These are phyloP conservation scores for Parus major DNA, from an alignment of 2,113 vertebrate species.

Conservation along the genomic window DNA sequence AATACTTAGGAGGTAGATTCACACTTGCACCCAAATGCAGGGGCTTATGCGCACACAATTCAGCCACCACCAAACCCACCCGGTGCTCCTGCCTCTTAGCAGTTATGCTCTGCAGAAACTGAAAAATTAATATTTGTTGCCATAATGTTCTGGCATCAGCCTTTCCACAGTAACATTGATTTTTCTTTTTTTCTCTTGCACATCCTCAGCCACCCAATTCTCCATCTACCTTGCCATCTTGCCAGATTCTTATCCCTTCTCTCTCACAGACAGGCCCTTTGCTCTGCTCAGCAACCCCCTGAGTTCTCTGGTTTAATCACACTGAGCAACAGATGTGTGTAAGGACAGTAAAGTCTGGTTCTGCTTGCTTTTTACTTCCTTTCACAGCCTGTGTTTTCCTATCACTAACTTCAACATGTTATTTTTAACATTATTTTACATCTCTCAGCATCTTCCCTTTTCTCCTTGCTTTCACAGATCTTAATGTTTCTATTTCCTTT, in stretches of 20 bases:
- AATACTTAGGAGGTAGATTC: not conserved
- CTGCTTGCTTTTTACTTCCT: not conserved
- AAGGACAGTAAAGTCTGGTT: not conserved
- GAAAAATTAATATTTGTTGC: not conserved
- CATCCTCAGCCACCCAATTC: not conserved
- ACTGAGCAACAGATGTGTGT: not conserved
- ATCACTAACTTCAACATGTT: not conserved
- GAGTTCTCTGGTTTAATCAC: not conserved
- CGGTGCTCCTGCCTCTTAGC: not conserved
- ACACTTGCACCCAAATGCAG: not conserved
- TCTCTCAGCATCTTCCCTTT: not conserved
- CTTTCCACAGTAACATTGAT: not conserved
- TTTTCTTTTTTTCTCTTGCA: not conserved
- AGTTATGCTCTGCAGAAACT: not conserved
- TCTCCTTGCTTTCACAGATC: not conserved
- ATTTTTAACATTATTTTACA: not conserved
- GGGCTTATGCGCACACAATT: not conserved
- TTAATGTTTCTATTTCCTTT: not conserved
- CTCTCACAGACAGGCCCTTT: not conserved
- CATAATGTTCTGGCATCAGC: not conserved
- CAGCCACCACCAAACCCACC: not conserved
- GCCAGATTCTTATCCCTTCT: not conserved
- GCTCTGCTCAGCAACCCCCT: not conserved
- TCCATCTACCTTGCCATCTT: not conserved
- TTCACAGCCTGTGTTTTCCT: not conserved